These are phyloP conservation scores for Aleiodes leptofemur DNA, from an alignment of 2,888 invertebrate species.

Conservation along the genomic window DNA sequence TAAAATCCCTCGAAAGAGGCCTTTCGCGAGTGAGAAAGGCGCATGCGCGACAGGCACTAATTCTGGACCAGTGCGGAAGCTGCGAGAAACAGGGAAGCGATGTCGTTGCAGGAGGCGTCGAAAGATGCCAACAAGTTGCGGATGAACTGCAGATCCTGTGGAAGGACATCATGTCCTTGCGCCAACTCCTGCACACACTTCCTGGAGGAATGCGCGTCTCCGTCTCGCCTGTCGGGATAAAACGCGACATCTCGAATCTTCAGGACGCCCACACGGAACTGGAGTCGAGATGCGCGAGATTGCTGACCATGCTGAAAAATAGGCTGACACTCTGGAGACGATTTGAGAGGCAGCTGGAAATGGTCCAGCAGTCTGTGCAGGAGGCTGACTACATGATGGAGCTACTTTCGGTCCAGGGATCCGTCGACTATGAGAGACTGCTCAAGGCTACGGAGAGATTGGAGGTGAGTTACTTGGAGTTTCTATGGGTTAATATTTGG, in stretches of 20 bases:
- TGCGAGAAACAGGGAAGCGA: conserved; percentile 86
- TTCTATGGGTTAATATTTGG: not conserved
- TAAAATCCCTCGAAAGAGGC: conserved; percentile 84
- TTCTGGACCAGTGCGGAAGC: conserved; percentile 83
- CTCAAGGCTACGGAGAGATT: conserved; percentile 89
- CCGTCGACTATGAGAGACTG: conserved; percentile 88
- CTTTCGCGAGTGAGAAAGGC: conserved; percentile 82
- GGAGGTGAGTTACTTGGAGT: conserved; percentile 80
- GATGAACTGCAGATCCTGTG: conserved; percentile 84
- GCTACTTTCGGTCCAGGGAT: conserved; percentile 87
- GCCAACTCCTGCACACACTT: conserved; percentile 86
- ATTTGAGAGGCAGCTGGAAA: conserved; percentile 86
- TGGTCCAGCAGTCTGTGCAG: conserved; percentile 88
- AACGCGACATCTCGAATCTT: conserved; percentile 84
- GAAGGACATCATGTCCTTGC: conserved; percentile 85
- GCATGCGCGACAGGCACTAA: conserved; percentile 78
- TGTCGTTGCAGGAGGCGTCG: conserved; percentile 85
- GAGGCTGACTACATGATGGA: conserved; percentile 94
- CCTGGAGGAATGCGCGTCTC: conserved; percentile 86
- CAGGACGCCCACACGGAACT: conserved; percentile 86
- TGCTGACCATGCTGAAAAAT: conserved; percentile 81
- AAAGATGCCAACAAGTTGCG: conserved; percentile 83
- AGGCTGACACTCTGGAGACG: conserved; percentile 85
- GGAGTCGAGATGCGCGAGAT: conserved; percentile 83
- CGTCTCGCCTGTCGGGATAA: conserved; percentile 86